Evolutionary conservation across 2,888 invertebrate genomes (phyloP).

Genomic region (Oscheius sp.): DNA sequence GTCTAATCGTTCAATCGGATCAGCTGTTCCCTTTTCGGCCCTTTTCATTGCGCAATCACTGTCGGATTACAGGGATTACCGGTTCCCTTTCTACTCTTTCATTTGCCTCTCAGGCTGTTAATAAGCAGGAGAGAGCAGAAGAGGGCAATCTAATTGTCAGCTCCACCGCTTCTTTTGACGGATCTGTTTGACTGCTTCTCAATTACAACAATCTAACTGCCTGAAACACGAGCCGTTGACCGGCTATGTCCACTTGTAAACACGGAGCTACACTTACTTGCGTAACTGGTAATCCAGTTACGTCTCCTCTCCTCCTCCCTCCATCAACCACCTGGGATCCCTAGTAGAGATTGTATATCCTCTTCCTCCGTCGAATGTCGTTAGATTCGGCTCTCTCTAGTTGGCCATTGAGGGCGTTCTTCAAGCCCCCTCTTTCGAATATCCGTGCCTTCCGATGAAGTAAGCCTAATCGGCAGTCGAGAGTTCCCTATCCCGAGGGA

Average conservation of each 20-base stretch:
- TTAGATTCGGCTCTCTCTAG: too few relatives aligned
- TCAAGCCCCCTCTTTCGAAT: not conserved
- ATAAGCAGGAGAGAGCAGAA: not conserved
- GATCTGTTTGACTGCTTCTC: not conserved
- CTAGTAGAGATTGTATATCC: not conserved
- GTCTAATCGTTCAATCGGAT: too few relatives aligned
- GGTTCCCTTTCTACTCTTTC: not conserved
- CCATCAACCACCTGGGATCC: not conserved
- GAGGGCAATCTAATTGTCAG: slow-evolving; percentile 8
- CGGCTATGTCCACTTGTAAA: slow-evolving; percentile 22
- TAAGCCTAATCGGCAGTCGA: slow-evolving; percentile 24
- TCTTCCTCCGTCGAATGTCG: not conserved
- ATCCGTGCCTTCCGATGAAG: slow-evolving; percentile 18
- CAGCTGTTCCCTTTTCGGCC: slow-evolving; percentile 25
- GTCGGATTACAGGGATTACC: slow-evolving; percentile 26
- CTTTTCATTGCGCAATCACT: slow-evolving; percentile 17
- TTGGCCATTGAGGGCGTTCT: slow-evolving; percentile 2
- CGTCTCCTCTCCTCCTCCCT: not conserved
- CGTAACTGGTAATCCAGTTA: slow-evolving; percentile 29
- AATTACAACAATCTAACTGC: not conserved
- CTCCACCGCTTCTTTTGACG: not conserved
- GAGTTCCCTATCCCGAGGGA: slow-evolving; percentile 10
- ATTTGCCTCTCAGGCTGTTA: slow-evolving; percentile 7
- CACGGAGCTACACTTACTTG: slow-evolving; percentile 6
- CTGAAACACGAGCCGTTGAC: not conserved